Conservation (phyloP, 2,888 invertebrate species). For the Monochamus alternatus region DNA sequence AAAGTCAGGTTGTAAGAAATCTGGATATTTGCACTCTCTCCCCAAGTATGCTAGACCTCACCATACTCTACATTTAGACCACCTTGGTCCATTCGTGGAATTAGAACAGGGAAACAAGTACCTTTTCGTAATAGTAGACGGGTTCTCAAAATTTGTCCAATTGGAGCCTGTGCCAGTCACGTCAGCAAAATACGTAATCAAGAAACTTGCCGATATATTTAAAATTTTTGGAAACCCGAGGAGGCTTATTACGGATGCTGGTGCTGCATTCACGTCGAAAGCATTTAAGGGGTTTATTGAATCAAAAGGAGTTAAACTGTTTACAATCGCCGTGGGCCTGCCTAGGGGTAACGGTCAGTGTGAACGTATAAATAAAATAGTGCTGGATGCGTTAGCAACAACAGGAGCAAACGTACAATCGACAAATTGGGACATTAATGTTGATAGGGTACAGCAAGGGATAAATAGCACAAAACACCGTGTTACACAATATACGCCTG, state of each 20-base stretch:
- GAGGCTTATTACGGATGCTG: neutral
- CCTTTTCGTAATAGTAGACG: neutral
- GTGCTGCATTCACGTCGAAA: neutral
- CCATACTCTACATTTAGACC: neutral
- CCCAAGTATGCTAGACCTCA: neutral
- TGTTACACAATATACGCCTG: neutral
- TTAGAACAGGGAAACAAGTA: neutral
- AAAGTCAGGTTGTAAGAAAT: neutral
- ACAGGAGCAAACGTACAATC: neutral
- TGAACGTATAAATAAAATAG: neutral
- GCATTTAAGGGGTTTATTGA: neutral
- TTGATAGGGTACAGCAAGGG: neutral
- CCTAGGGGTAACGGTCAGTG: neutral
- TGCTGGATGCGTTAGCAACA: neutral
- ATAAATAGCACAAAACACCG: neutral
- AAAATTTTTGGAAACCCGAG: neutral
- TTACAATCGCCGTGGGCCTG: neutral
- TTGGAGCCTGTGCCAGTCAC: neutral
- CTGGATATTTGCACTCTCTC: neutral
- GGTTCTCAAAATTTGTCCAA: neutral
- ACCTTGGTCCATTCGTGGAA: neutral
- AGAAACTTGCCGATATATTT: neutral
- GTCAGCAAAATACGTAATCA: neutral
- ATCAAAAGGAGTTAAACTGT: neutral
- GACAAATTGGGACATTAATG: neutral